Percentiles rank a stretch among this genome's conserved stretches.
These are phyloP conservation scores for Ctenoplectra terminalis DNA, from an alignment of 1,140 invertebrate species.

Conservation along the genomic window DNA sequence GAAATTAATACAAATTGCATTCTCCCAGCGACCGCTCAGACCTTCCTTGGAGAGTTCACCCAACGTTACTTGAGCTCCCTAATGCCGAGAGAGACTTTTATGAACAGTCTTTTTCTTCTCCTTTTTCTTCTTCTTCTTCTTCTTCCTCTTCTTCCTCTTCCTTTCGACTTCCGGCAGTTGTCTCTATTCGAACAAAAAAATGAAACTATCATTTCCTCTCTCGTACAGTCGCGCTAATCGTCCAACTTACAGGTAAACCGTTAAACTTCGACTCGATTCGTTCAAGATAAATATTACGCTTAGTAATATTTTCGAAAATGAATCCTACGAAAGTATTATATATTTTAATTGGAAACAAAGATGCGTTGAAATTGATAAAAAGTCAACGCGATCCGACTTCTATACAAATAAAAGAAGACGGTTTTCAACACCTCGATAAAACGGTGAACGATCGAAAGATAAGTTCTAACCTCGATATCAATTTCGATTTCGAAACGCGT, in stretches of 20 bases:
- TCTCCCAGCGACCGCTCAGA: conserved; percentile 46
- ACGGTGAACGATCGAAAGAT: background rate
- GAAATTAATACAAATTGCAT: conserved; percentile 77
- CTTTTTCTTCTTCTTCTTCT: conserved; percentile 9
- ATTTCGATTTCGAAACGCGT: conserved; percentile 23
- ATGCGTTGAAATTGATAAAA: too few species aligned
- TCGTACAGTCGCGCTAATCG: conserved; percentile 20
- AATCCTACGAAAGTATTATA: background rate
- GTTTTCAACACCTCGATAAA: background rate
- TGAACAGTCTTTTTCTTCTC: conserved; percentile 40
- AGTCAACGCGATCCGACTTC: too few species aligned
- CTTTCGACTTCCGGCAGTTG: background rate
- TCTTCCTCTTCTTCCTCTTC: background rate
- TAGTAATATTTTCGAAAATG: too few species aligned
- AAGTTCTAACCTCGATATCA: background rate
- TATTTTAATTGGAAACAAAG: background rate
- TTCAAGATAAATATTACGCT: background rate
- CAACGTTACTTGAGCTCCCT: conserved; percentile 16
- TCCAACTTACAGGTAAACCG: background rate
- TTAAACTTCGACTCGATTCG: background rate
- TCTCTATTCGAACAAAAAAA: background rate
- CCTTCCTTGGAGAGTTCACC: conserved; percentile 37
- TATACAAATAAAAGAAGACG: too few species aligned
- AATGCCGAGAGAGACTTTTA: conserved; percentile 53
- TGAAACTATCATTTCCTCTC: background rate